Evolutionary conservation across 1,140 invertebrate genomes (phyloP), one percentile per base, ranked within the genome.

Genomic region (Harlomillsia oculata): DNA sequence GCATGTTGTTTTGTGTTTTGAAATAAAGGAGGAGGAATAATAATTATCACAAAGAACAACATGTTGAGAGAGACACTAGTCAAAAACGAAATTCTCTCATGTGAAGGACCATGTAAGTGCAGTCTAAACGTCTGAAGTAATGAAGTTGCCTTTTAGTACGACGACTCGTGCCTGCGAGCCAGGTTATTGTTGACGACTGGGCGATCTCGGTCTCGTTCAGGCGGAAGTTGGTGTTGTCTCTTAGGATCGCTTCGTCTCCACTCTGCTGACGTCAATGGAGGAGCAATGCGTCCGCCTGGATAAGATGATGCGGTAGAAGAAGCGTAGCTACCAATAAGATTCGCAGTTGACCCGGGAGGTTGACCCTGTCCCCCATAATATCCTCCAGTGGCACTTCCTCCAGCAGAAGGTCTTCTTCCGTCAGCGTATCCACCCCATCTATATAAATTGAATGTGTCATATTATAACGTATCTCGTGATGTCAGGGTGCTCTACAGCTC

Each of bases 181-280:
- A 28, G 1, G 21, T 13, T 16, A 26, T 6, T 5, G 23, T 44
- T 26, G 41, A 23, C 20, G 43, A 1, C 29, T 45, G 26, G 29
- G 23, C 16, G 18, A 18, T 18, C 21, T 20, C 18, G 20, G 23
- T 44, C 23, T 45, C 29, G n/a, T n/a, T n/a, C n/a, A n/a, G n/a
- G n/a, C n/a, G n/a, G n/a, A n/a, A n/a, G n/a, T n/a, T n/a, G n/a
- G 20, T 45, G 18, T 26, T 45, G 43, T 26, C 45, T n/a, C 23
- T 48, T 48, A 26, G 45, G 26, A 29, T 48, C 29, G 6, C 45
- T 48, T 16, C 45, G 20, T 11, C 45, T 48, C 45, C 45, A 48
- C 21, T 48, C 26, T 6, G 25, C 45, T 48, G 30, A 30, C 11
- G 18, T 48, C 2, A 48, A 30, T 11, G 45, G 45, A 8, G 45